A percentile compares a stretch with the other conserved stretches of the same genome.
phyloP scores from a whole-genome alignment of 2,113 vertebrate species.

The Orycteropus afer region DNA sequence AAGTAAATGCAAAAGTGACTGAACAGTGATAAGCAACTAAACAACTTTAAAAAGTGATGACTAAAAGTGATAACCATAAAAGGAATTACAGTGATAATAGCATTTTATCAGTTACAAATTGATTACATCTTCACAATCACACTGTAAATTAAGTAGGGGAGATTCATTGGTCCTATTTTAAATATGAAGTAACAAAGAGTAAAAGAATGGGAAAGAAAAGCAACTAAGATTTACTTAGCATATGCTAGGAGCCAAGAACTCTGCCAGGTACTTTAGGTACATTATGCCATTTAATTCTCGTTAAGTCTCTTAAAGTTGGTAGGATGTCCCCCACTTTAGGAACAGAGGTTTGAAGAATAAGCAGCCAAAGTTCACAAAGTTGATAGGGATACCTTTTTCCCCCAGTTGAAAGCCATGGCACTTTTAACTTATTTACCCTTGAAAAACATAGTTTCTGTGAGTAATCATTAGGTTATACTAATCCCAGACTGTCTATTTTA shows the following conservation, averaged over 20 bases:
- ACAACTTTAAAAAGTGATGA: neutral
- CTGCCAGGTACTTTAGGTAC: neutral
- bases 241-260: neutral
- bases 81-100: neutral
- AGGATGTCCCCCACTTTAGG: neutral
- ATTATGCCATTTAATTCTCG: slow-evolving; percentile 19
- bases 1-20: neutral
- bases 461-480: neutral
- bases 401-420: neutral
- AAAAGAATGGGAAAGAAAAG: neutral
- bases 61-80: neutral
- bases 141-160: neutral
- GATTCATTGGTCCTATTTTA: neutral
- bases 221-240: slow-evolving; percentile 3
- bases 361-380: neutral
- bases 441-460: neutral
- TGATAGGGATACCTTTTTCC: neutral
- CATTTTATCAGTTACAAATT: neutral
- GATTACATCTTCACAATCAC: slow-evolving; percentile 4
- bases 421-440: neutral
- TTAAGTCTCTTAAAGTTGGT: neutral
- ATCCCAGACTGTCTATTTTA: neutral
- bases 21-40: neutral
- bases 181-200: slow-evolving; percentile 17
- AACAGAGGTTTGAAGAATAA: neutral